Evolutionary conservation across 23 tunicate genomes (phyloP), one percentile per base, ranked within the genome.

Genomic region (Halocynthia roretzi): DNA sequence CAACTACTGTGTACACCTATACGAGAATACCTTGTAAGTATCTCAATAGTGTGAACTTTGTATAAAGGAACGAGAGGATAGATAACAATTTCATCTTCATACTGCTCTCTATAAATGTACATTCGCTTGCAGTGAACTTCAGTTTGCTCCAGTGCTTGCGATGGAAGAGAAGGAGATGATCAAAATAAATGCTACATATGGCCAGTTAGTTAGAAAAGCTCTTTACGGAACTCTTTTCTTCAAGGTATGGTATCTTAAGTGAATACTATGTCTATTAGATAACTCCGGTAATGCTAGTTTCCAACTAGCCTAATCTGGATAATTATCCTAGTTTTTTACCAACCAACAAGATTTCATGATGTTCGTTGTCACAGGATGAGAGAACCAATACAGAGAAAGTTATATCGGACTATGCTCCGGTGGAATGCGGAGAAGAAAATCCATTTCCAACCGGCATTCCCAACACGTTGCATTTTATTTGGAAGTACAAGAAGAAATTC

Each of bases 11-110:
- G 76, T 71, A 9, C 55, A 51, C n/a, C 0, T 71, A 10, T 52
- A 71, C 60, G 76, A 71, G 56, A 71, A 71, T 71, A 15, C 12
- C 18, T 71, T 71, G 76, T 71, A 15, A 71, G 76, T 52, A 18
- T 15, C 1, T 15, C 17, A 4, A 60, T 1, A 1, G 17, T 1
- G 17, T 60, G 17, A n/a, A 60, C 2, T 60, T 60, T 60, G n/a
- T 60, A 15, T 60, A 15, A 0, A 60, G 17, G n/a, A n/a, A n/a
- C 4, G 4, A 14, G 14, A 18, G n/a, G 64, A 15, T 60, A 18
- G n/a, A 18, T 18, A n/a, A 2, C 17, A 60, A 11, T 60, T 15
- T 60, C 18, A 60, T 60, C 18, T 60, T n/a, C 64, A 60, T 60
- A 15, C 64, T 2, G 2, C 17, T 60, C 1, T 4, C 18, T 60